These are phyloP conservation scores for Mactra quadrangularis DNA, from an alignment of 1,140 invertebrate species.

Conservation along the genomic window DNA sequence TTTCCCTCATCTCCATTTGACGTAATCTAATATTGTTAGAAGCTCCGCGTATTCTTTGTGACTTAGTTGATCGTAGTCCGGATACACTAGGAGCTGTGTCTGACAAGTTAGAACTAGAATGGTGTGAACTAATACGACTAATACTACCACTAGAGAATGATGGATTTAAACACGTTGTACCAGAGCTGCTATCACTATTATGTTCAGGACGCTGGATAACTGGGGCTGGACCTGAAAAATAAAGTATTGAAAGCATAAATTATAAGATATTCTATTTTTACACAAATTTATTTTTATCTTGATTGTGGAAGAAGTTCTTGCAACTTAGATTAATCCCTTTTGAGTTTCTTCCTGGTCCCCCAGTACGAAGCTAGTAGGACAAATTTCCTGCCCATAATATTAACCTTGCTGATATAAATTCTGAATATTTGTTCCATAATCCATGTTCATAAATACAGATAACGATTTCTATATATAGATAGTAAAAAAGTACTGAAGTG, in stretches of 20 bases:
- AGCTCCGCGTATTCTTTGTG: slow-evolving; percentile 72
- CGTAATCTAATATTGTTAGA: slow-evolving; percentile 72
- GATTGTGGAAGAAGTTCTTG: too few relatives aligned
- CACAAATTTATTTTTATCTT: too few relatives aligned
- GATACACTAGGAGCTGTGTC: neutral
- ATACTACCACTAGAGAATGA: slow-evolving; percentile 26
- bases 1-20: slow-evolving; percentile 76
- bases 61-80: slow-evolving; percentile 70
- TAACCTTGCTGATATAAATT: too few relatives aligned
- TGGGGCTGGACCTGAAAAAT: slow-evolving; percentile 73
- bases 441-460: too few relatives aligned
- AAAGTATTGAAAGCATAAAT: too few relatives aligned
- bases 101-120: slow-evolving; percentile 38
- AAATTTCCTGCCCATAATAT: too few relatives aligned
- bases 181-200: slow-evolving; percentile 12
- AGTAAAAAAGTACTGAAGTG: too few relatives aligned
- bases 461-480: too few relatives aligned
- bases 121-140: slow-evolving; percentile 62
- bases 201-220: slow-evolving; percentile 73
- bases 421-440: too few relatives aligned
- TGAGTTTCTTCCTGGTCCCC: too few relatives aligned
- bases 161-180: neutral
- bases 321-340: too few relatives aligned
- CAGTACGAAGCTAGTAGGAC: too few relatives aligned
- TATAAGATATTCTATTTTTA: neutral